Evolutionary conservation across 1,140 invertebrate genomes (phyloP).

Genomic region (Pogonognathellus flavescens): DNA sequence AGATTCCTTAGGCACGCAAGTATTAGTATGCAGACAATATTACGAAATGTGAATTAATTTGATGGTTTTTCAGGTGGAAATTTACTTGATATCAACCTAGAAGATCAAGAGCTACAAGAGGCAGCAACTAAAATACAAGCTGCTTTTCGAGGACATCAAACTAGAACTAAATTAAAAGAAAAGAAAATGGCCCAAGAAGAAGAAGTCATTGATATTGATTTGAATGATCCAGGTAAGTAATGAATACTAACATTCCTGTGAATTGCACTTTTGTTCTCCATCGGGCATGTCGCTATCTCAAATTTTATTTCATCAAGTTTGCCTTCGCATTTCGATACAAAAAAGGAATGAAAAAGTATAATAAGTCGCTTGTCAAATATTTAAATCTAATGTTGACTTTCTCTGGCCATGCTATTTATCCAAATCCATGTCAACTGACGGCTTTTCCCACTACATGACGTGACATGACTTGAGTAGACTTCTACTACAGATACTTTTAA

Average conservation of each 20-base stretch:
- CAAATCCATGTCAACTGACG: constrained; percentile 26
- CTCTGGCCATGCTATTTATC: constrained; percentile 18
- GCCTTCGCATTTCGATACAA: not conserved
- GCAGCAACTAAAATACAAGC: constrained; percentile 80
- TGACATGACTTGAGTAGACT: constrained; percentile 20
- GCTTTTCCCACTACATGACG: constrained; percentile 20
- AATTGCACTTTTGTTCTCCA: not conserved
- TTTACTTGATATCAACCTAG: constrained; percentile 68
- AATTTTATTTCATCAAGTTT: constrained; percentile 38
- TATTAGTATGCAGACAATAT: not conserved
- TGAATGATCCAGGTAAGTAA: constrained; percentile 70
- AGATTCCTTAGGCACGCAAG: too few relatives aligned
- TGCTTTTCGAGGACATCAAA: constrained; percentile 76
- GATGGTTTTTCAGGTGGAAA: not conserved
- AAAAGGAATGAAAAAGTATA: not conserved
- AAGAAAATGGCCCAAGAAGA: constrained; percentile 68
- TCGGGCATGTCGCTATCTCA: not conserved
- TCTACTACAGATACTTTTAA: not conserved
- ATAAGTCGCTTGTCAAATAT: constrained; percentile 4
- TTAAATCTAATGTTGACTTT: constrained; percentile 13
- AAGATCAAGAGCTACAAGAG: constrained; percentile 75
- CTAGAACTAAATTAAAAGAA: constrained; percentile 74
- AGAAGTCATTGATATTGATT: constrained; percentile 70
- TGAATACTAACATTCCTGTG: not conserved
- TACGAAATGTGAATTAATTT: not conserved